Conservation (phyloP, 1,140 invertebrate genomes). For the Drosophila hydei region DNA sequence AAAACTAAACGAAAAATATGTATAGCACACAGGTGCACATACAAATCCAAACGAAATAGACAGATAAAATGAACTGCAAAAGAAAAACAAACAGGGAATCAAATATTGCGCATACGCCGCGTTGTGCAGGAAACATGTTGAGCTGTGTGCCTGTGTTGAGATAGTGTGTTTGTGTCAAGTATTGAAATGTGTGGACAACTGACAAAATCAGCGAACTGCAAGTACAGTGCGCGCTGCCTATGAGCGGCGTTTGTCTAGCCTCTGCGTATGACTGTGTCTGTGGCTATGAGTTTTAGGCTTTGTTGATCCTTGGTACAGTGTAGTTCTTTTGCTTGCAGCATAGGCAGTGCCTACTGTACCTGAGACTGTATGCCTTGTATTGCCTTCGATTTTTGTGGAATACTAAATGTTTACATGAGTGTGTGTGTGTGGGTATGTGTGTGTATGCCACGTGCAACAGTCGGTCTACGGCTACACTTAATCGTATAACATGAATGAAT, state of each 20-base stretch:
- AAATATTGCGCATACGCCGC: conserved; percentile 59
- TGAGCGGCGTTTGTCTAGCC: too few relatives aligned
- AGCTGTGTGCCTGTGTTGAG: not conserved
- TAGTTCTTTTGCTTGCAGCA: not conserved
- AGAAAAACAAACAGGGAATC: not conserved
- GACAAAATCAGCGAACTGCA: not conserved
- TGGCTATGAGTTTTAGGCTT: not conserved
- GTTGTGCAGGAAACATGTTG: conserved; percentile 23
- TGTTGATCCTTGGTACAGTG: too few relatives aligned
- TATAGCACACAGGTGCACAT: conserved; percentile 39
- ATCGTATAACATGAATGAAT: conserved; percentile 69
- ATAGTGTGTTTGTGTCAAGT: conserved; percentile 3
- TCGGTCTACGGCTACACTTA: conserved; percentile 72
- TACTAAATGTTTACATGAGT: too few relatives aligned
- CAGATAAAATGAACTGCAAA: not conserved
- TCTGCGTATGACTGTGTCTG: not conserved
- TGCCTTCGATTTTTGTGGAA: conserved; percentile 30
- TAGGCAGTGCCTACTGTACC: conserved; percentile 18
- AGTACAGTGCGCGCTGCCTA: conserved; percentile 16
- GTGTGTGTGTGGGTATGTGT: conserved; percentile 33
- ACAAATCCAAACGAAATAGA: conserved; percentile 44
- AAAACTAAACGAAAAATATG: conserved; percentile 22
- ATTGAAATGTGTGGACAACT: not conserved
- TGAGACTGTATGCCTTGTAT: not conserved
- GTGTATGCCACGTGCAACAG: conserved; percentile 67